Evolutionary conservation across 2,888 invertebrate genomes (phyloP).

Genomic region (Athalia cordata): DNA sequence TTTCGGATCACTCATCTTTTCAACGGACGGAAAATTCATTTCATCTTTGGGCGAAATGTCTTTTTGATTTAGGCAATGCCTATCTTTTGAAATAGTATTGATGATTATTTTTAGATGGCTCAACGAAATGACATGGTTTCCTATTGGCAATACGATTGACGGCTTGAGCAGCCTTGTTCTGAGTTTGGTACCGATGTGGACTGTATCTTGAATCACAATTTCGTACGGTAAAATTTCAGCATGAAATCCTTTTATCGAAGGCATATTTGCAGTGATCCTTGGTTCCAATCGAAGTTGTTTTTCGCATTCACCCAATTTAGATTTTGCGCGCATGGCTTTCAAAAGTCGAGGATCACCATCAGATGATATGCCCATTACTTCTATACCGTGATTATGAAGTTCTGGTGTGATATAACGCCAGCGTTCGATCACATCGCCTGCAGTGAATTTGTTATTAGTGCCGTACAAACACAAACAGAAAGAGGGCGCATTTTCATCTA

Average conservation of each 20-base stretch:
- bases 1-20: conserved; percentile 24
- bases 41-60: conserved; percentile 41
- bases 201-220: conserved; percentile 54
- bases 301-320: conserved; percentile 42
- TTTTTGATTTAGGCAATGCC: conserved; percentile 50
- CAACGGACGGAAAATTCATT: conserved; percentile 44
- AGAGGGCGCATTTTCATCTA: conserved; percentile 49
- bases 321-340: conserved; percentile 55
- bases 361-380: conserved; percentile 54
- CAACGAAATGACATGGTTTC: conserved; percentile 52
- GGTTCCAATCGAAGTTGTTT: background rate
- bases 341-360: conserved; percentile 57
- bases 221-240: conserved; percentile 44
- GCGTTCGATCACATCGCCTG: conserved; percentile 51
- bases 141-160: conserved; percentile 54
- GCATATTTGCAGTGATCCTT: conserved; percentile 38
- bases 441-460: conserved; percentile 57
- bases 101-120: conserved; percentile 54
- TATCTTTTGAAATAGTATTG: conserved; percentile 53
- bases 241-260: conserved; percentile 47
- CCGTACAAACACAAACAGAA: conserved; percentile 57
- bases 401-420: conserved; percentile 52
- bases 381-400: conserved; percentile 51
- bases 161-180: conserved; percentile 54
- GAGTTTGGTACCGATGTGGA: conserved; percentile 58